Evolutionary conservation across 2,797 vertebrate species (phyloP).

Genomic region (Lepilemur septentrionalis): DNA sequence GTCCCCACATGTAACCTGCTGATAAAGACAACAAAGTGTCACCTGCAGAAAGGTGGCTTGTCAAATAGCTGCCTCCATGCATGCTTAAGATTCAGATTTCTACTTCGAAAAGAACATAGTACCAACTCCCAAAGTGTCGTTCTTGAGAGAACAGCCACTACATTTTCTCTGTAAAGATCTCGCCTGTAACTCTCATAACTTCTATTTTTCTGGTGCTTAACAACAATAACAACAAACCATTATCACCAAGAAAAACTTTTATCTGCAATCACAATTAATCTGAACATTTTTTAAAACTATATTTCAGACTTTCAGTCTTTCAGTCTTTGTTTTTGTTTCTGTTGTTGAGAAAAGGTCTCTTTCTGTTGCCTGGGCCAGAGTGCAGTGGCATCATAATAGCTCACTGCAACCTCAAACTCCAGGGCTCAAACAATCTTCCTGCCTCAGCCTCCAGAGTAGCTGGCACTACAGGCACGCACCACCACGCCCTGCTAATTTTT

Average conservation of each 20-base stretch:
- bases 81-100: background rate
- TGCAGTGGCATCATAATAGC: background rate
- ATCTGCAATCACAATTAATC: background rate
- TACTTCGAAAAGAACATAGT: background rate
- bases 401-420: background rate
- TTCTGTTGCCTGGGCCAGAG: background rate
- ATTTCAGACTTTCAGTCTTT: background rate
- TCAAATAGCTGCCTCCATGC: background rate
- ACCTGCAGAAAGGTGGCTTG: background rate
- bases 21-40: background rate
- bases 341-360: background rate
- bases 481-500: background rate
- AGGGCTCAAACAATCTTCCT: background rate
- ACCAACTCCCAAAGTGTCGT: background rate
- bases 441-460: background rate
- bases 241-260: background rate
- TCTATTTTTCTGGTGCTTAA: background rate
- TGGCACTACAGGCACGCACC: background rate
- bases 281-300: background rate
- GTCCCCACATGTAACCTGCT: too few species aligned
- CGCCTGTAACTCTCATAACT: background rate
- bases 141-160: background rate
- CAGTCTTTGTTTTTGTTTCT: background rate
- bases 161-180: background rate
- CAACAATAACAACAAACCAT: background rate